These are phyloP conservation scores for Eupeodes latifasciatus DNA, from an alignment of 2,888 invertebrate genomes.

Conservation along the genomic window DNA sequence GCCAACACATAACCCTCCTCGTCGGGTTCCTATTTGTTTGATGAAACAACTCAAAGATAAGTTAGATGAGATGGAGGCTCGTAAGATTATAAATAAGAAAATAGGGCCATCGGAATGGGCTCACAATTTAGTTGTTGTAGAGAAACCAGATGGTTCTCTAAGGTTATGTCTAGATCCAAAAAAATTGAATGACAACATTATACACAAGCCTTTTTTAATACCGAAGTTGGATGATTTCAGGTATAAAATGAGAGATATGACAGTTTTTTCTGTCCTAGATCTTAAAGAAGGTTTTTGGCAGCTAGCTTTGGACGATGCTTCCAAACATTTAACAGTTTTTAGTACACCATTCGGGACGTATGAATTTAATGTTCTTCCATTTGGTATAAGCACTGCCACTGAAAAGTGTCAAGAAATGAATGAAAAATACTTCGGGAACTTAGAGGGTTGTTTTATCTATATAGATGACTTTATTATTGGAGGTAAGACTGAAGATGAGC, in stretches of 20 bases:
- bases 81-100: conserved; percentile 63
- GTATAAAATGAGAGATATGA: not conserved
- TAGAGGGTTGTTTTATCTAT: conserved; percentile 45
- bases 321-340: conserved; percentile 65
- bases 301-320: conserved; percentile 21
- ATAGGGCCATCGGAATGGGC: conserved; percentile 29
- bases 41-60: conserved; percentile 60
- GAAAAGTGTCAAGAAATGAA: conserved; percentile 45
- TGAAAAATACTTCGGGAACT: conserved; percentile 46
- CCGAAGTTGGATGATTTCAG: conserved; percentile 30
- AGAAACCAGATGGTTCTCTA: conserved; percentile 22
- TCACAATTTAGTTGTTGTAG: conserved; percentile 44
- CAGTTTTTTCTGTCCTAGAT: too few species aligned
- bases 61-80: conserved; percentile 64
- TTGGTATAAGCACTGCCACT: conserved; percentile 36
- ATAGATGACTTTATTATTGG: conserved; percentile 48
- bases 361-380: conserved; percentile 34
- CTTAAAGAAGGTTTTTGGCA: conserved; percentile 32
- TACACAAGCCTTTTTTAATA: not conserved
- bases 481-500: conserved; percentile 8
- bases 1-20: conserved; percentile 23
- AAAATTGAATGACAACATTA: conserved; percentile 3
- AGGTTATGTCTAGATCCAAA: conserved; percentile 3
- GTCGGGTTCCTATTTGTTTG: conserved; percentile 73
- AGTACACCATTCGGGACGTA: conserved; percentile 70